Percentiles rank a stretch among this genome's conserved stretches.
Evolutionary conservation across 2,113 vertebrate genomes (phyloP).

Genomic region (Corythoichthys intestinalis): DNA sequence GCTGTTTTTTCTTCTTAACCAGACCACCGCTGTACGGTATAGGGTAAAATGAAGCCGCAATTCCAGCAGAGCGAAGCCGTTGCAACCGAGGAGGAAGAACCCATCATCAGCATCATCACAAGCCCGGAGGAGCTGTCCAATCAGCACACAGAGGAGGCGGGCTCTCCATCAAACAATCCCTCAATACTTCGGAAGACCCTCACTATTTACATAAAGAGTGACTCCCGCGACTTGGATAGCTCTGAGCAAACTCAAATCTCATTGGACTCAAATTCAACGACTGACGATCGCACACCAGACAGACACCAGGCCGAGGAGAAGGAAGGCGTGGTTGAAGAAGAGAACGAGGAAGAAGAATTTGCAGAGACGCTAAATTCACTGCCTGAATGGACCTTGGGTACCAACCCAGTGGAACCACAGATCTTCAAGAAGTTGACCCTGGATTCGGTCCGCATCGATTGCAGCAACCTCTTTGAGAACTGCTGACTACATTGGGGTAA

Average conservation of each 20-base stretch:
- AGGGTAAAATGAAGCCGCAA: conserved; percentile 57
- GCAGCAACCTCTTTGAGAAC: conserved; percentile 57
- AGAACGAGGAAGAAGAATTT: conserved; percentile 25
- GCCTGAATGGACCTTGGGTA: conserved; percentile 46
- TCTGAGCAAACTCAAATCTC: conserved; percentile 60
- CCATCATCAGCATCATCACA: conserved; percentile 59
- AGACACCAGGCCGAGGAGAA: conserved; percentile 27
- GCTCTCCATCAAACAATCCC: background rate
- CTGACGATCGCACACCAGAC: conserved; percentile 63
- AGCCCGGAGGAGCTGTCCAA: conserved; percentile 43
- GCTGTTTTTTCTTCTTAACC: background rate
- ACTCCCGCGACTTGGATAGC: conserved; percentile 67
- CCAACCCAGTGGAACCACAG: conserved; percentile 16
- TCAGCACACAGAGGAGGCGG: background rate
- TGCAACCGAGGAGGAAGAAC: conserved; percentile 52
- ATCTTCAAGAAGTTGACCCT: conserved; percentile 66
- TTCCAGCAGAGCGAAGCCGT: conserved; percentile 35
- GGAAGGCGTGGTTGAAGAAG: conserved; percentile 22
- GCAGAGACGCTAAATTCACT: conserved; percentile 36
- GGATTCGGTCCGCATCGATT: conserved; percentile 70
- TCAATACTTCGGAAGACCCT: conserved; percentile 19
- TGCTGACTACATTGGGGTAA: background rate
- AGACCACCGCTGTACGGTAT: conserved; percentile 4
- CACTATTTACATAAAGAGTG: conserved; percentile 69
- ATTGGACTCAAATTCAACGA: conserved; percentile 51